Evolutionary conservation across 92 coral and sea anemone genomes (phyloP), one percentile per base, ranked within the genome.

Genomic region (Phenganax marumi): DNA sequence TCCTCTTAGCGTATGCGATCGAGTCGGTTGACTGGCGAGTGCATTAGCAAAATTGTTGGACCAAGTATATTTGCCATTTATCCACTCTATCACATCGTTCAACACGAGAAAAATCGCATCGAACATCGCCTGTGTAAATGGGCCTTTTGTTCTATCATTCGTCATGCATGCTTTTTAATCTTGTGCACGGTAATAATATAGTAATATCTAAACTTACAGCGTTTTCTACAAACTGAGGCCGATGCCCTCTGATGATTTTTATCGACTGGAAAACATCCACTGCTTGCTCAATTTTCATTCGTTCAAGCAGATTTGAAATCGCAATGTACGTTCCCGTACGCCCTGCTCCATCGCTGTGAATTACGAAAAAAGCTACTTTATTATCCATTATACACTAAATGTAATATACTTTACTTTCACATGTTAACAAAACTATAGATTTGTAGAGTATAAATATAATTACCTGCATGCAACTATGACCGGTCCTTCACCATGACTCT

Each of bases 311-410:
- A 33, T 74, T 74, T 52, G 79, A 74, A 52, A 74, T 74, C 14
- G 79, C 79, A 53, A 76, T 76, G 25, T 76, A 76, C 13, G 81
- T 53, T 10, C 81, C 81, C 16, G 81, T 53, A 2, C 81, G 56
- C 12, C 81, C 81, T 49, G 81, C 81, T 24, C 81, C 81, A 55
- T 75, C 66, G 16, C 81, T 75, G 66, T 19, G 24, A 18, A n/a
- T 62, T n/a, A n/a, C n/a, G n/a, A n/a, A 18, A 62, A 22, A 7
- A 26, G 75, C 16, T 66, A 4, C 72, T n/a, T 23, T n/a, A 23
- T 3, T 12, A 66, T 12, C 43, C 4, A 3, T 17, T 4, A 3
- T 8, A 56, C 62, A 56, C 62, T 12, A 21, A 56, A 6, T 56
- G 13, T 3, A 17, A 18, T 43, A 12, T n/a, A 13, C 6, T 62